Evolutionary conservation across 2,113 vertebrate species (phyloP).

Genomic region (Nothoprocta perdicaria): DNA sequence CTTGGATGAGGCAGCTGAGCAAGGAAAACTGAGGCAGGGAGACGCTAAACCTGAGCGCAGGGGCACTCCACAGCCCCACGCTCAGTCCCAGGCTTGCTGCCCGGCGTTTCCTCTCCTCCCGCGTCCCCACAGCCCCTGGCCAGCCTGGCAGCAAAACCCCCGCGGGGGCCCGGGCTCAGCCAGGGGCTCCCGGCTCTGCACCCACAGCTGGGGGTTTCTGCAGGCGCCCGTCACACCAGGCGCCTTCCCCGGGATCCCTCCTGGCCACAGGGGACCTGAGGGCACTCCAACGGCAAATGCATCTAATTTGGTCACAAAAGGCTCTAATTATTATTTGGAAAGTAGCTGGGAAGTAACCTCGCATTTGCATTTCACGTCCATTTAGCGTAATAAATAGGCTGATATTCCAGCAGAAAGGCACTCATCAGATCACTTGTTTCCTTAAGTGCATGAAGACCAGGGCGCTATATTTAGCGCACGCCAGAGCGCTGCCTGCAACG

Average conservation of each 20-base stretch:
- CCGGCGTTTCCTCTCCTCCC: neutral
- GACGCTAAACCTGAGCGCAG: too few relatives aligned
- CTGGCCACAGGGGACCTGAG: accelerated
- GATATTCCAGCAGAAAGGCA: constrained; percentile 27
- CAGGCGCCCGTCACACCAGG: accelerated
- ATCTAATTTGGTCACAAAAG: neutral
- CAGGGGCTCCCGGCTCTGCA: neutral
- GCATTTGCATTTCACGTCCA: constrained; percentile 43
- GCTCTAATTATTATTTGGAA: constrained; percentile 59
- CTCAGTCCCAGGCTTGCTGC: neutral
- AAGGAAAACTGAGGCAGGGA: too few relatives aligned
- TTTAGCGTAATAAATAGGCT: constrained; percentile 57
- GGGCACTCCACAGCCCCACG: neutral
- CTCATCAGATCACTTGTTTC: constrained; percentile 67
- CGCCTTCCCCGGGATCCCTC: neutral
- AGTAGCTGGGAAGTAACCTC: constrained; percentile 38
- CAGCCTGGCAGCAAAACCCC: neutral
- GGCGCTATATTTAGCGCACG: constrained; percentile 57
- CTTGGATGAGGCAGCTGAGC: too few relatives aligned
- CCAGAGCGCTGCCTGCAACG: neutral
- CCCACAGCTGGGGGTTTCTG: neutral
- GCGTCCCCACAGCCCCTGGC: neutral
- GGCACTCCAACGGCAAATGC: neutral
- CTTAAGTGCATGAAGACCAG: neutral
- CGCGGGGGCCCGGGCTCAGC: too few relatives aligned